Base-by-base conservation (phyloP, 2,113 vertebrate species). In the Trematomus loennbergii region DNA sequence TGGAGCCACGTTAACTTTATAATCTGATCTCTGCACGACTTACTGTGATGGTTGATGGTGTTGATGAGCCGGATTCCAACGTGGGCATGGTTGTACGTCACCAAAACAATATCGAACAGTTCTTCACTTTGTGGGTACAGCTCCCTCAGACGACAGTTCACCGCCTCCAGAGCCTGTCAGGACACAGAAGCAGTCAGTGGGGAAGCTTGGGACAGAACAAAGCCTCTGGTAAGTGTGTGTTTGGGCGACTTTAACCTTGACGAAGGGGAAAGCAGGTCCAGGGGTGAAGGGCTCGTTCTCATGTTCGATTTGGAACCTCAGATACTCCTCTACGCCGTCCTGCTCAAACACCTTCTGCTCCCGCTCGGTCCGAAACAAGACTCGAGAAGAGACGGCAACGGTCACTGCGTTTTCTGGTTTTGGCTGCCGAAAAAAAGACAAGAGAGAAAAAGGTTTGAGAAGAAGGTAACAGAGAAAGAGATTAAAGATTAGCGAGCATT, bases 41-140 rank as follows among this genome's bases (percentile, higher is more conserved):
- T 63, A 99, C 98, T 97, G 4, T 99, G 97, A 85, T 99, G 95
- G 88, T 99, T 99, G 95, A 99, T 99, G 92, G 97, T 99, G 95
- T 99, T 99, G 94, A 99, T 99, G 74, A 99, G 89, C 7, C 98
- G 96, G 63, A 99, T 95, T 7, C 98, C 98, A 0, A 99, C 98
- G 52, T 99, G 97, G 0, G 98, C 98, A 0, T 99, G 98, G 94
- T 99, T 98, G 93, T 99, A 99, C 77, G 98, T 99, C 92, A 99
- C 96, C 29, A 99, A 94, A 63, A 99, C 97, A 0, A 99, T 97
- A 86, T 99, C 98, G 0, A 99, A 99, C 78, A 99, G 88, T 45
- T 99, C 97, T 72, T 99, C 98, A 0, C 97, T 98, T 5, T 97
- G 95, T 0, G 98, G 98, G 87, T 98, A 99, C 52, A 99, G 94